phyloP scores from a whole-genome alignment of 2,797 vertebrate genomes.

The Paratrypauchen microcephalus region DNA sequence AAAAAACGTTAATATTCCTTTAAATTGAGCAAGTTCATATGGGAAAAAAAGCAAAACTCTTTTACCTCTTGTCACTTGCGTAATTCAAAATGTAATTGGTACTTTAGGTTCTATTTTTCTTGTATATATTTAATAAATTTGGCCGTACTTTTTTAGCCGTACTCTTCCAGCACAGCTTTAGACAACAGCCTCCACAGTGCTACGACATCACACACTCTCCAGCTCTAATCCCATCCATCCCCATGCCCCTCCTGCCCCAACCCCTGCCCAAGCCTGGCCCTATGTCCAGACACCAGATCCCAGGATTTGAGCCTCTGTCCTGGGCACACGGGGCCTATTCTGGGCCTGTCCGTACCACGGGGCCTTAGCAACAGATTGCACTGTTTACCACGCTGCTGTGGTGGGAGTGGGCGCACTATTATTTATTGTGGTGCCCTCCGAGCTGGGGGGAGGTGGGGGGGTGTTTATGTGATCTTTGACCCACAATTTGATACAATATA shows the following conservation, averaged over 20 bases:
- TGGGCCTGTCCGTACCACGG: constrained; percentile 66
- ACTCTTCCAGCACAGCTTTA: no score
- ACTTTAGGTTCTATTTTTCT: no score
- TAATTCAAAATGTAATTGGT: no score
- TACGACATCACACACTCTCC: not conserved
- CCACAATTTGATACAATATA: not conserved
- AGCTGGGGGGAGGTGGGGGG: not conserved
- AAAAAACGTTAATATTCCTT: no score
- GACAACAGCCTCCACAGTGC: not conserved
- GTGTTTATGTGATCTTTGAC: not conserved
- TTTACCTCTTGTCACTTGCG: no score
- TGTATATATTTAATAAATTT: no score
- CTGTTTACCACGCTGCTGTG: constrained; percentile 68
- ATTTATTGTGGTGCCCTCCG: constrained; percentile 53
- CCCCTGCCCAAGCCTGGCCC: constrained; percentile 34
- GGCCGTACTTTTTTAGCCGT: no score
- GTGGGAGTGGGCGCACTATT: constrained; percentile 40
- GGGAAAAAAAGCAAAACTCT: no score
- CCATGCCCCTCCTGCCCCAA: constrained; percentile 10
- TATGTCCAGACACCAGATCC: constrained; percentile 73
- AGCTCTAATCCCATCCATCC: not conserved
- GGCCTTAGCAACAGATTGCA: constrained; percentile 75
- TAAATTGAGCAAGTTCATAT: no score
- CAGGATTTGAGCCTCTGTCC: constrained; percentile 75
- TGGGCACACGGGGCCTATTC: constrained; percentile 71